These are phyloP conservation scores for Chelmon rostratus DNA, from an alignment of 2,797 vertebrate species.

Conservation along the genomic window DNA sequence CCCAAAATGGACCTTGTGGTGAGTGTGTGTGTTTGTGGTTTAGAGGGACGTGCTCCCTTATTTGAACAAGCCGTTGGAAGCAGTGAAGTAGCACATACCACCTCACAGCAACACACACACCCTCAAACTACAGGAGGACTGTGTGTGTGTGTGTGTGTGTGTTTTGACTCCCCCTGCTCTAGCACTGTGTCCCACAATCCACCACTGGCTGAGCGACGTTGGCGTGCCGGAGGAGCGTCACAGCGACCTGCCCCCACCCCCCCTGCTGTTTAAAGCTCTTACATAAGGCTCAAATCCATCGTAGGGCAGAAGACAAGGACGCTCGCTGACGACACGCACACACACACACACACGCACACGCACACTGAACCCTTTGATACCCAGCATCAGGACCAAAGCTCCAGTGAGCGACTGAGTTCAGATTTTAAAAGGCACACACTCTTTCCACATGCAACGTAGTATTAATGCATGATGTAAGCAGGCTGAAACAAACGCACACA, in stretches of 20 bases:
- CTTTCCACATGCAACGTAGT: not conserved
- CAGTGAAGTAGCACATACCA: slow-evolving; percentile 41
- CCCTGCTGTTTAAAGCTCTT: slow-evolving; percentile 49
- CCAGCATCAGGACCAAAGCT: not conserved
- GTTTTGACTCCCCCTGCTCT: not conserved
- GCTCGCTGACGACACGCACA: slow-evolving; percentile 1
- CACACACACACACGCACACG: slow-evolving; percentile 16
- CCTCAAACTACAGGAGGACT: not conserved
- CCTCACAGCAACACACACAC: slow-evolving; percentile 3
- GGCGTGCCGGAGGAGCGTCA: slow-evolving; percentile 10
- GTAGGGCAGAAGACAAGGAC: slow-evolving; percentile 37
- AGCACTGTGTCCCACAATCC: slow-evolving; percentile 8
- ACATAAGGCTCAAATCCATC: slow-evolving; percentile 57
- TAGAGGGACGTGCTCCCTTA: slow-evolving; percentile 35
- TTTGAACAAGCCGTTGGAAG: slow-evolving; percentile 47
- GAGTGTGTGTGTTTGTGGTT: slow-evolving; percentile 31
- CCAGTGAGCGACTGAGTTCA: slow-evolving; percentile 10
- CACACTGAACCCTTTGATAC: slow-evolving; percentile 5
- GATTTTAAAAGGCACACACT: not conserved
- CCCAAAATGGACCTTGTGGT: slow-evolving; percentile 48
- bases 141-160: slow-evolving; percentile 7
- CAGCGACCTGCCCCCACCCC: not conserved
- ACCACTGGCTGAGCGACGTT: not conserved
- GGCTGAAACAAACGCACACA: slow-evolving; percentile 33
- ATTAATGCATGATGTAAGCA: slow-evolving; percentile 23